Base-by-base conservation (phyloP, 2,113 vertebrate genomes). In the Thinocorus orbignyianus region DNA sequence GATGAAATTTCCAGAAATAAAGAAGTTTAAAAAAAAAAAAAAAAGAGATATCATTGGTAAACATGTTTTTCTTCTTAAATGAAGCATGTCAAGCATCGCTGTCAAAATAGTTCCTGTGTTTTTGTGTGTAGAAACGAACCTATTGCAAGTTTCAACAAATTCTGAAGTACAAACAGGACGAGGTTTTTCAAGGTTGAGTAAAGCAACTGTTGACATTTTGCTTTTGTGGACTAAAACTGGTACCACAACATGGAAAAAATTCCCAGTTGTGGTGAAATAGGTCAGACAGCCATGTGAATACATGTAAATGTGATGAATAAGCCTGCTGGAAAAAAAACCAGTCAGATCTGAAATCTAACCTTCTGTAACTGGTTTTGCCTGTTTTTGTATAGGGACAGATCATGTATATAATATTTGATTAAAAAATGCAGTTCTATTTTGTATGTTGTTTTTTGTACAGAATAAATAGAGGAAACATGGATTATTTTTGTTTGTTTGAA, bases 141-240 rank as follows among this genome's bases (percentile, higher is more conserved):
- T 65, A 10, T 65, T 79, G 17, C 39, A 51, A 80, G 60, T 61
- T 94, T 33, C 81, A 91, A 86, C 17, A 3, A 54, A 80, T 73
- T 26, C 86, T 48, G 28, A 79, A 89, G 60, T 79, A 83, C 81
- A 91, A 93, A 81, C 84, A 73, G 76, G 69, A 72, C 30, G 3
- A 30, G 11, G 30, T 12, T 88, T 94, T 86, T 61, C 62, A 72
- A 48, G 81, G 31, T 39, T 64, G 70, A 57, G 33, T 76, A 49
- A 85, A 92, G 57, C 71, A 81, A 41, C 64, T 96, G 85, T 73
- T 95, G 86, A 78, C 68, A 28, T 92, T 95, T 72, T 93, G 57
- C 44, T 94, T 74, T 22, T 23, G 80, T 61, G 88, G 70, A 55
- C 83, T 92, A 77, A 92, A 92, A 86, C 54, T 66, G 62, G 61